A percentile compares a stretch with the other conserved stretches of the same genome.
Conservation (phyloP, 2,113 vertebrate species). For the Bufo bufo region DNA sequence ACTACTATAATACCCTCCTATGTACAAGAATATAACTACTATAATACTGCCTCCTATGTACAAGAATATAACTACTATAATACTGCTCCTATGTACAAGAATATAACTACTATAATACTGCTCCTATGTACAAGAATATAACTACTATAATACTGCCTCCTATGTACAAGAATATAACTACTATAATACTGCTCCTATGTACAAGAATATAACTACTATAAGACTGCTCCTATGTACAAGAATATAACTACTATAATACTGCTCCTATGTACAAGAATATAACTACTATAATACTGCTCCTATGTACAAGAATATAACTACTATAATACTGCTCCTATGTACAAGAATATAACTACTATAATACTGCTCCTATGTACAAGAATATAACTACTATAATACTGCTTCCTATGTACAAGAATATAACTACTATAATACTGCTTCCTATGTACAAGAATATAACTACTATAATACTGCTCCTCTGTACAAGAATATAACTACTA, state of each 20-base stretch:
- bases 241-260: no score
- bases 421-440: no score
- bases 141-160: constrained; percentile 3
- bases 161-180: constrained; percentile 6
- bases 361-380: not conserved
- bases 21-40: constrained; percentile 1
- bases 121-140: not conserved
- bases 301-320: not conserved
- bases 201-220: not conserved
- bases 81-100: not conserved
- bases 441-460: not conserved
- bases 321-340: not conserved
- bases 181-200: not conserved
- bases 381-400: no score
- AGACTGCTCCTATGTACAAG: not conserved
- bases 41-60: not conserved
- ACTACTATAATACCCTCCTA: not conserved
- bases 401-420: no score
- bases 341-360: not conserved
- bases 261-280: not conserved
- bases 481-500: no score
- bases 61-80: not conserved
- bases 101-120: constrained; percentile 12
- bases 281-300: not conserved
- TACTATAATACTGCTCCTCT: no score